Evolutionary conservation across 2,888 invertebrate species (phyloP).

Genomic region (Neocrepidodera transversa): DNA sequence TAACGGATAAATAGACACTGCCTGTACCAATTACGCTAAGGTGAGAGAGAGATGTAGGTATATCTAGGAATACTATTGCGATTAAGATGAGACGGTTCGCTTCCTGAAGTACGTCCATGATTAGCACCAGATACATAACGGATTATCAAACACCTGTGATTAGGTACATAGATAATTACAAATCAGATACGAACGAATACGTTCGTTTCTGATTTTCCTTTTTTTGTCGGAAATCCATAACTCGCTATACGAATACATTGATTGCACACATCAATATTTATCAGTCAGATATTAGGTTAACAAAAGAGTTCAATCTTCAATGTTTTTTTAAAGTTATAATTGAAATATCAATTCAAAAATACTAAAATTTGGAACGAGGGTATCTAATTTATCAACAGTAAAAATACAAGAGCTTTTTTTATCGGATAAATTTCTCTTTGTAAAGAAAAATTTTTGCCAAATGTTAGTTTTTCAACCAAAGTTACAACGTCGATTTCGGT

Average conservation of each 20-base stretch:
- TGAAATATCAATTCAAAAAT: no score
- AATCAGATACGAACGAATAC: conserved; percentile 23
- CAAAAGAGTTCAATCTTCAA: no score
- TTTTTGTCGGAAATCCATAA: not conserved
- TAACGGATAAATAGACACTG: not conserved
- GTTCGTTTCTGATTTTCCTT: not conserved
- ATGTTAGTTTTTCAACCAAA: no score
- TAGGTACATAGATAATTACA: conserved; percentile 37
- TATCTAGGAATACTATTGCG: conserved; percentile 11
- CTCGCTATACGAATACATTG: not conserved
- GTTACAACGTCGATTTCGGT: no score
- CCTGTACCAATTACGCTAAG: not conserved
- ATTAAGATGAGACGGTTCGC: conserved; percentile 32
- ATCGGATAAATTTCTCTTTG: no score
- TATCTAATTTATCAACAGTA: no score
- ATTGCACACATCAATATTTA: not conserved
- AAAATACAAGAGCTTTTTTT: no score
- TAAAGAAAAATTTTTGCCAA: no score
- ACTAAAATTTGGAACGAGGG: no score
- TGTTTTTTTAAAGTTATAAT: no score
- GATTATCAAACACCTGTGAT: conserved; percentile 43
- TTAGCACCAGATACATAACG: conserved; percentile 41
- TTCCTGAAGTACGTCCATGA: conserved; percentile 42
- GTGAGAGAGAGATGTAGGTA: not conserved
- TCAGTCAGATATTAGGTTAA: not conserved